Base-by-base conservation (phyloP, 1,140 invertebrate species). In the Liolophura sinensis region DNA sequence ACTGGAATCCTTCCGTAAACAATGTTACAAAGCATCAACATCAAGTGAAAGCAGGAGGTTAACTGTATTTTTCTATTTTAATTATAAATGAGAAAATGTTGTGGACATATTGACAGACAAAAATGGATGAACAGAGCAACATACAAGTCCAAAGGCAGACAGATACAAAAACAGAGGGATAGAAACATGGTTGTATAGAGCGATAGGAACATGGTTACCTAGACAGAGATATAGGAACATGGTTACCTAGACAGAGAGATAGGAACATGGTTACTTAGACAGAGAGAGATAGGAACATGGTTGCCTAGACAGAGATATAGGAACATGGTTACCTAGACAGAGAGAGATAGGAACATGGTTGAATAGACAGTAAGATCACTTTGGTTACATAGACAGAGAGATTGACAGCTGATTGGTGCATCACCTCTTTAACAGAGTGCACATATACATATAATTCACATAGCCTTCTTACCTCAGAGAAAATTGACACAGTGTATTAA, bases 311-410 rank as follows among this genome's bases (percentile, higher is more conserved):
- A 60, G 59, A 60, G 59, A 60, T 12, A 27, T 3, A 60, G 20
- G 48, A 22, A 24, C 6, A 40, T 12, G 18, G 59, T 31, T 12
- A 40, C n/a, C n/a, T n/a, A 40, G 31, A 40, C 1, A 60, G 59
- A 60, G 20, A 12, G 24, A 54, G 12, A 54, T 20, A 27, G 40
- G 20, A 60, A 47, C 11, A 50, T 20, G 18, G 24, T 50, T 24
- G 31, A 7, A 62, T 11, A 62, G 60, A 50, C 1, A 50, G 47
- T 51, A 14, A 62, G 60, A 50, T 40, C 31, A 40, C n/a, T n/a
- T n/a, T n/a, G n/a, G n/a, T n/a, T 40, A 40, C 46, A 62, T 47
- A 50, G 47, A 62, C 20, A 62, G 60, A 62, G 46, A 62, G 46
- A 62, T 6, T 20, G 27, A 62, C 5, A 62, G 60, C 49, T 50